Percentiles rank a stretch among this genome's conserved stretches.
These are phyloP conservation scores for Nemoura dubitans DNA, from an alignment of 2,888 invertebrate genomes.

Conservation along the genomic window DNA sequence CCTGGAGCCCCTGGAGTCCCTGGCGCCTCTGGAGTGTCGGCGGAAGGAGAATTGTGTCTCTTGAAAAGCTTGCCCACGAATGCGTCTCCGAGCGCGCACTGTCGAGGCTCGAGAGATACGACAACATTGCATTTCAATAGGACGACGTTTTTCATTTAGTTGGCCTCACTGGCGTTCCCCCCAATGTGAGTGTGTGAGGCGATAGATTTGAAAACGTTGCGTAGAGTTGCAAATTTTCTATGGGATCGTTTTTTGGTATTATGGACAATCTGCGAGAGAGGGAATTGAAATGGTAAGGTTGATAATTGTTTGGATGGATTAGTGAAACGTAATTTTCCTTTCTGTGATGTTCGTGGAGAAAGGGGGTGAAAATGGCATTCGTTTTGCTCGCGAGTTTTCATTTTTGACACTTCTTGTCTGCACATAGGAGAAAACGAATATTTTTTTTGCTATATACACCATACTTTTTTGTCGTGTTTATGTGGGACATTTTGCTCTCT, in stretches of 20 bases:
- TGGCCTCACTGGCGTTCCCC: neutral
- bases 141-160: constrained; percentile 23
- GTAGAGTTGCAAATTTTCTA: constrained; percentile 21
- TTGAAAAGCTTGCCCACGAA: neutral
- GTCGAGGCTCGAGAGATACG: neutral
- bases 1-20: neutral
- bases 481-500: neutral
- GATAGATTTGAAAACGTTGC: neutral
- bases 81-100: neutral
- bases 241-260: neutral
- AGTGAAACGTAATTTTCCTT: neutral
- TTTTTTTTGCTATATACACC: neutral
- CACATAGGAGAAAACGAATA: neutral
- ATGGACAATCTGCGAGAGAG: neutral
- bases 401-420: neutral
- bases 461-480: neutral
- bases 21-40: neutral
- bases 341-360: neutral
- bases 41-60: neutral
- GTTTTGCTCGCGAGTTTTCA: neutral
- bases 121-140: constrained; percentile 13
- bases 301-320: constrained; percentile 1
- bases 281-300: neutral
- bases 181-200: neutral
- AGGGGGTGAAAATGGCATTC: neutral